A percentile compares a stretch with the other conserved stretches of the same genome.
Evolutionary conservation across 2,888 invertebrate genomes (phyloP).

Genomic region (Philonicus albiceps): DNA sequence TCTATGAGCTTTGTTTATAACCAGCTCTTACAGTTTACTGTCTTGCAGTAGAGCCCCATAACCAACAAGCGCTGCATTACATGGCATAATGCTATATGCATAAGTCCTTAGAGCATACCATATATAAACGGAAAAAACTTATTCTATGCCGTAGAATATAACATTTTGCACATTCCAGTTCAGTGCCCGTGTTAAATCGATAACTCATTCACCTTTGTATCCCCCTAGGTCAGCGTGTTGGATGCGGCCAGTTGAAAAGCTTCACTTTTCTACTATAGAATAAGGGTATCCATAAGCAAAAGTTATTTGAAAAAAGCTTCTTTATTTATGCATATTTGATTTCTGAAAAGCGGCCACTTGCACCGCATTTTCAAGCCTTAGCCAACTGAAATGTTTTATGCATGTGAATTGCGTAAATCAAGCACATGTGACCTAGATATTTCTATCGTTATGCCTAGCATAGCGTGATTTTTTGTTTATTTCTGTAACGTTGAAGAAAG

Average conservation of each 20-base stretch:
- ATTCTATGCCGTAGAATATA: not conserved
- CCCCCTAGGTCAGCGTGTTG: not conserved
- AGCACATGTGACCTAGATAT: not conserved
- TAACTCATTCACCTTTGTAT: not conserved
- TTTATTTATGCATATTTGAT: not conserved
- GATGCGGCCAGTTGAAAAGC: not conserved
- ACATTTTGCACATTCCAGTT: not conserved
- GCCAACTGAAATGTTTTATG: not conserved
- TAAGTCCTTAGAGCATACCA: not conserved
- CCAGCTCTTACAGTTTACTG: not conserved
- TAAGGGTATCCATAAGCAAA: not conserved
- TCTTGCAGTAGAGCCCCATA: not conserved
- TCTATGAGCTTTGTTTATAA: not conserved
- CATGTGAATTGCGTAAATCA: not conserved
- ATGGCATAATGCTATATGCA: not conserved
- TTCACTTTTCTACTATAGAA: not conserved
- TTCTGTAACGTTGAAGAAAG: not conserved
- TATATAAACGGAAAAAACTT: not conserved
- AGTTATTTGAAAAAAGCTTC: not conserved
- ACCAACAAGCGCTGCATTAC: not conserved
- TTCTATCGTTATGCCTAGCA: not conserved
- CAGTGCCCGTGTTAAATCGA: conserved; percentile 1
- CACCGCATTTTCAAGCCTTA: not conserved
- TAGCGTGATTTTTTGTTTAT: not conserved
- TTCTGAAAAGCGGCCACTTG: not conserved